Conservation (phyloP, 2,888 invertebrate genomes). For the Limnephilus rhombicus region DNA sequence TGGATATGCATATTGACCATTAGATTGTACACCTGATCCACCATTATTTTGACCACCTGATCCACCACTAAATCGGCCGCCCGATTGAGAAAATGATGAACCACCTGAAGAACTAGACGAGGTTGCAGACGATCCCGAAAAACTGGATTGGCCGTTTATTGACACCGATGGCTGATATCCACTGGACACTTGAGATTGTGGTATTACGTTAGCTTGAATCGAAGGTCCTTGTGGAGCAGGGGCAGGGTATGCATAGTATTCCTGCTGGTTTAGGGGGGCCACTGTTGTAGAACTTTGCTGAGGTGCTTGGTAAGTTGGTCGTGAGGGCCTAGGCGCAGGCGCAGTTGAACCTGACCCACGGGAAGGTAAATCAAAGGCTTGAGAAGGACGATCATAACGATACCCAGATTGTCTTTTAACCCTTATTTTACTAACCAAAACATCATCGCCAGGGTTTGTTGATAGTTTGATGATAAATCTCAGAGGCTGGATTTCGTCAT, state of each 20-base stretch:
- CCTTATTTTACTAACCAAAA: background rate
- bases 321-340: conserved; percentile 31
- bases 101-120: background rate
- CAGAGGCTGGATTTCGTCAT: background rate
- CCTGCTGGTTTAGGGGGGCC: conserved; percentile 20
- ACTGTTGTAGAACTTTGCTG: conserved; percentile 6
- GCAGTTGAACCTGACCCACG: conserved; percentile 69
- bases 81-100: background rate
- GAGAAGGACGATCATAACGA: conserved; percentile 73
- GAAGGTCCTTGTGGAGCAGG: conserved; percentile 32
- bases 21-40: background rate
- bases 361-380: conserved; percentile 73
- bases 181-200: background rate
- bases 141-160: conserved; percentile 33
- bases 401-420: conserved; percentile 73
- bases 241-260: conserved; percentile 54
- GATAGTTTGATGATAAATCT: conserved; percentile 5
- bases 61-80: no score
- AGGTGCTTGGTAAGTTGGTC: background rate
- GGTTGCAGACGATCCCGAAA: background rate
- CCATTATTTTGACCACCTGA: background rate
- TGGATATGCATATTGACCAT: background rate
- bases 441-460: background rate
- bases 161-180: conserved; percentile 47
- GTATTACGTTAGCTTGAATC: background rate